Conservation (phyloP, 2,888 invertebrate species). For the Phania funesta region DNA sequence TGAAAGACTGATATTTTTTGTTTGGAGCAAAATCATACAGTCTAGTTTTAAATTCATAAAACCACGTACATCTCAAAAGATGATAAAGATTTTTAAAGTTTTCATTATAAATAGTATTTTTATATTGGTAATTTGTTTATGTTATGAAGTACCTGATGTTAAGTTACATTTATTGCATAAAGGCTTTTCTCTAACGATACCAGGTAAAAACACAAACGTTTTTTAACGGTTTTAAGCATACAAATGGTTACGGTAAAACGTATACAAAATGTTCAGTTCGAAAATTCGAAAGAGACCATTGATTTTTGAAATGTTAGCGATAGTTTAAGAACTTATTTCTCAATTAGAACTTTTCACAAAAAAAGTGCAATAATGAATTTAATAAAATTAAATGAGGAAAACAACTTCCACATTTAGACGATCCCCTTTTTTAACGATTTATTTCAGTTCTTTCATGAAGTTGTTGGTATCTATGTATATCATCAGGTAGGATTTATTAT, state of each 20-base stretch:
- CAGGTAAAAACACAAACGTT: conserved; percentile 68
- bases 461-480: too few species aligned
- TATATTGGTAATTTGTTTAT: conserved; percentile 32
- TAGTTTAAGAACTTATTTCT: too few species aligned
- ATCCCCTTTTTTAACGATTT: too few species aligned
- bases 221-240: not conserved
- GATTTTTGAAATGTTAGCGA: too few species aligned
- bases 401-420: too few species aligned
- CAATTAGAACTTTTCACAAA: too few species aligned
- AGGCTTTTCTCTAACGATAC: conserved; percentile 71
- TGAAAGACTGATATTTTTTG: not conserved
- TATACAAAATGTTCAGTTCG: not conserved
- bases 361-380: too few species aligned
- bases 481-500: too few species aligned
- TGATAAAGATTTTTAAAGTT: conserved; percentile 38
- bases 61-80: not conserved
- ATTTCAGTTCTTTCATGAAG: too few species aligned
- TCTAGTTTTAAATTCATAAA: not conserved
- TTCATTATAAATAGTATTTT: conserved; percentile 9
- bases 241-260: too few species aligned
- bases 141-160: conserved; percentile 71
- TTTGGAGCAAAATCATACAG: not conserved
- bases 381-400: too few species aligned
- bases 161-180: conserved; percentile 68
- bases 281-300: too few species aligned